Conservation (phyloP, 2,113 vertebrate species). For the Irena cyanogastra region DNA sequence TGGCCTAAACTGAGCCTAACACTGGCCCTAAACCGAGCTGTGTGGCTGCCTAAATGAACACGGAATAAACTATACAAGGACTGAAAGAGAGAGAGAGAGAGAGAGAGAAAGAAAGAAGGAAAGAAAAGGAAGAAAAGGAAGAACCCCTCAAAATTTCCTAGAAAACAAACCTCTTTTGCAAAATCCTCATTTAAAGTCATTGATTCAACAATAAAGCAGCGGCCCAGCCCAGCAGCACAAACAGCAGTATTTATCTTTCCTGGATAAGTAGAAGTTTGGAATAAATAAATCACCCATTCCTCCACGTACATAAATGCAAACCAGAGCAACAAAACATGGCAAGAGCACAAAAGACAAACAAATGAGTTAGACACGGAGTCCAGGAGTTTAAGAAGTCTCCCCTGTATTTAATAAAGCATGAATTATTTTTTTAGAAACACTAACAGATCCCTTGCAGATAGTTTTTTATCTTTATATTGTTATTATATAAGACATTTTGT, state of each 20-base stretch:
- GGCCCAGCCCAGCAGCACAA: constrained; percentile 51
- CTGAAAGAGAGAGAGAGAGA: fast-evolving
- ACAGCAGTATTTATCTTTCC: constrained; percentile 51
- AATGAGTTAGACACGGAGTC: constrained; percentile 35
- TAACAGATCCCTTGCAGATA: constrained; percentile 44
- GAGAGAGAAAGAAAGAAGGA: neutral
- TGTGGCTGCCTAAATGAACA: neutral
- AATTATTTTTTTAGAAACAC: constrained; percentile 53
- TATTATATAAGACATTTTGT: constrained; percentile 38
- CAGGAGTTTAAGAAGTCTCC: constrained; percentile 57
- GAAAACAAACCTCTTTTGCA: neutral
- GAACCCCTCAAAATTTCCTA: neutral
- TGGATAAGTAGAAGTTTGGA: constrained; percentile 46
- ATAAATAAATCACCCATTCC: constrained; percentile 32
- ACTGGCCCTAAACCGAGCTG: neutral
- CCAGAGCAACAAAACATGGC: neutral
- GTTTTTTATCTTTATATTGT: neutral
- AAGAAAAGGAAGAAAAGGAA: neutral
- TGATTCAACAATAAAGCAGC: constrained; percentile 55
- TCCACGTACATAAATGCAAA: constrained; percentile 42
- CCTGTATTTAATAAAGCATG: constrained; percentile 62
- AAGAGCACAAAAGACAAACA: constrained; percentile 7
- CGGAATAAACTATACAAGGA: neutral
- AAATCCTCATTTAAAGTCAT: constrained; percentile 44
- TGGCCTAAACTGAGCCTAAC: neutral